These are phyloP conservation scores for Drosophila truncata DNA, from an alignment of 1,140 invertebrate genomes.

Conservation along the genomic window DNA sequence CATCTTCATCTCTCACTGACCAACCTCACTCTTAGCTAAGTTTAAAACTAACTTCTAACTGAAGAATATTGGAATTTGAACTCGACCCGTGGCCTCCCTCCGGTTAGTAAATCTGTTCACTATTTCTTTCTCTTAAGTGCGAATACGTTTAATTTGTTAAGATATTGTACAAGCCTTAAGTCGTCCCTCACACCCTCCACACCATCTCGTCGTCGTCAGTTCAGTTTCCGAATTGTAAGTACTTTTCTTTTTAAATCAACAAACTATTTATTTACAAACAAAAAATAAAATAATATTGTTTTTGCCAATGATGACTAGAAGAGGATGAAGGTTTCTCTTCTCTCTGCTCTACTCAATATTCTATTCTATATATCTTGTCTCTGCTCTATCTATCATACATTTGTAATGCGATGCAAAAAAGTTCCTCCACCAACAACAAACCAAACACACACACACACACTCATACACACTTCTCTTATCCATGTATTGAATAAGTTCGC, in stretches of 20 bases:
- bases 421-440: constrained; percentile 65
- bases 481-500: constrained; percentile 74
- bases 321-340: constrained; percentile 49
- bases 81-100: constrained; percentile 41
- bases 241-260: constrained; percentile 77
- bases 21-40: constrained; percentile 22
- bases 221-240: constrained; percentile 84
- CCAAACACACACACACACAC: constrained; percentile 30
- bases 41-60: constrained; percentile 49
- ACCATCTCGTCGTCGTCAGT: constrained; percentile 69
- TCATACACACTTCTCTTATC: constrained; percentile 61
- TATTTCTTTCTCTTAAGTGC: constrained; percentile 44
- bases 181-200: constrained; percentile 41
- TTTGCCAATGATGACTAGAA: constrained; percentile 44
- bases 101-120: constrained; percentile 49
- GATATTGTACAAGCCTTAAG: constrained; percentile 14
- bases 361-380: constrained; percentile 63
- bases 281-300: constrained; percentile 43
- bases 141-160: constrained; percentile 40
- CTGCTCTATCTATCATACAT: constrained; percentile 75
- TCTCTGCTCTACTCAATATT: constrained; percentile 57
- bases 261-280: constrained; percentile 48
- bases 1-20: constrained; percentile 31
- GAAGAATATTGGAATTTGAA: constrained; percentile 47
- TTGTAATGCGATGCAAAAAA: constrained; percentile 84